phyloP scores from a whole-genome alignment of 2,888 invertebrate species.

The Drosophila leonis region DNA sequence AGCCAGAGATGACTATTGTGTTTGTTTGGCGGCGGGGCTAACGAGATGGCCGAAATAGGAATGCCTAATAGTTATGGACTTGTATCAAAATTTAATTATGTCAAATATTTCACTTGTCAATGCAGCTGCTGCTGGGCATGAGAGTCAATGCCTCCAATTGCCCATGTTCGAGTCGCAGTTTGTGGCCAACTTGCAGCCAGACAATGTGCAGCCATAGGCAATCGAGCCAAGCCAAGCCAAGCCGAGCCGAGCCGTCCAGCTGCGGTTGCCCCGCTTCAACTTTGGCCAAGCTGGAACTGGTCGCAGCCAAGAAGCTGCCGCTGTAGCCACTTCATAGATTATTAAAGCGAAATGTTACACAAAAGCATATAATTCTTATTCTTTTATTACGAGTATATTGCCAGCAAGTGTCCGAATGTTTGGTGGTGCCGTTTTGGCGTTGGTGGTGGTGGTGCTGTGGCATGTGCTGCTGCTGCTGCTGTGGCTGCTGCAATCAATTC shows the following conservation, averaged over 20 bases:
- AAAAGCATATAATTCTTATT: conserved; percentile 71
- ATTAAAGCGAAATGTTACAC: conserved; percentile 80
- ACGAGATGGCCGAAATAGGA: conserved; percentile 43
- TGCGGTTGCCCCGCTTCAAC: conserved; percentile 39
- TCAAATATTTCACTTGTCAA: conserved; percentile 82
- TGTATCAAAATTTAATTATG: conserved; percentile 83
- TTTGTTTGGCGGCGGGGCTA: conserved; percentile 30
- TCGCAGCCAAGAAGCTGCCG: conserved; percentile 33
- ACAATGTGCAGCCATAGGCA: conserved; percentile 21
- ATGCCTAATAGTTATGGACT: conserved; percentile 76
- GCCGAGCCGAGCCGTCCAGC: conserved; percentile 30
- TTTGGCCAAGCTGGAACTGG: conserved; percentile 26
- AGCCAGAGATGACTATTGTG: conserved; percentile 13
- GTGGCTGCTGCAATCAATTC: conserved; percentile 77
- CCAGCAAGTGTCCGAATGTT: conserved; percentile 37
- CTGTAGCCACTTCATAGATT: conserved; percentile 77
- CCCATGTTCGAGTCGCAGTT: neutral
- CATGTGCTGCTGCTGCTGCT: conserved; percentile 7
- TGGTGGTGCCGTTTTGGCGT: conserved; percentile 7
- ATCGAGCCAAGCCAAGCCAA: neutral
- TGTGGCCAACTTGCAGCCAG: neutral
- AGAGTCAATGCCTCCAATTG: conserved; percentile 24
- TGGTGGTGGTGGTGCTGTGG: neutral
- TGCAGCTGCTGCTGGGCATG: conserved; percentile 55
- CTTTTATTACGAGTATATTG: conserved; percentile 69